Conservation (phyloP, 2,888 invertebrate species). For the Lithophane semibrunnea region DNA sequence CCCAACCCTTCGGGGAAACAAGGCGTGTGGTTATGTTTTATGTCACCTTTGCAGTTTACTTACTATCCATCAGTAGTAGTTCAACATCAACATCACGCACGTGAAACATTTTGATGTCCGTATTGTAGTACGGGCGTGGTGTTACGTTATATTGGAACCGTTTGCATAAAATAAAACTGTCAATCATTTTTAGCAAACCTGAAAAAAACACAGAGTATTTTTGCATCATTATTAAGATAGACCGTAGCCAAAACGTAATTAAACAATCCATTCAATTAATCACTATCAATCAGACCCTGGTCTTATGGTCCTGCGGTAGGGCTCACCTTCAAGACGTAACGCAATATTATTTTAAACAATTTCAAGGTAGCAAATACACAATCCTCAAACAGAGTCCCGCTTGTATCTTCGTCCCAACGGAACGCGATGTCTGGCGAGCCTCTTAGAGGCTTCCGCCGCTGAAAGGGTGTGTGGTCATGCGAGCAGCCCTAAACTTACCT, state of each 20-base stretch:
- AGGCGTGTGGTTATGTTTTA: too few relatives aligned
- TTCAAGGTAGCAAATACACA: slow-evolving; percentile 39
- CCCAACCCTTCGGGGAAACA: too few relatives aligned
- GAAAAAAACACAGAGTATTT: too few relatives aligned
- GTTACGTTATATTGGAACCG: background rate
- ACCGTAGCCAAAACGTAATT: background rate
- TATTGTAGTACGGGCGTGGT: background rate
- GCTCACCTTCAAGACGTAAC: background rate
- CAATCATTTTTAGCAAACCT: background rate
- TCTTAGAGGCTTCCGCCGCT: slow-evolving; percentile 85
- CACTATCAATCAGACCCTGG: background rate
- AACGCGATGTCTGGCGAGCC: slow-evolving; percentile 79
- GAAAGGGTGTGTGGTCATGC: slow-evolving; percentile 88
- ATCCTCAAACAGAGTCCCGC: slow-evolving; percentile 55
- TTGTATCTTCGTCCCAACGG: slow-evolving; percentile 76
- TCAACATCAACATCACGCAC: too few relatives aligned
- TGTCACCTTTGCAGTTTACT: too few relatives aligned
- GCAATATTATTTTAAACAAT: background rate
- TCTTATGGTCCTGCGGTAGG: background rate
- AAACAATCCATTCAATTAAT: background rate
- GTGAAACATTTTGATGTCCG: too few relatives aligned
- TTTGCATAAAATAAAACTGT: background rate
- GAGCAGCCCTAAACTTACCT: slow-evolving; percentile 82
- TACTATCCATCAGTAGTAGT: too few relatives aligned
- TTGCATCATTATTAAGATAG: background rate